These are phyloP conservation scores for Bucco capensis DNA, from an alignment of 2,113 vertebrate genomes.

Conservation along the genomic window DNA sequence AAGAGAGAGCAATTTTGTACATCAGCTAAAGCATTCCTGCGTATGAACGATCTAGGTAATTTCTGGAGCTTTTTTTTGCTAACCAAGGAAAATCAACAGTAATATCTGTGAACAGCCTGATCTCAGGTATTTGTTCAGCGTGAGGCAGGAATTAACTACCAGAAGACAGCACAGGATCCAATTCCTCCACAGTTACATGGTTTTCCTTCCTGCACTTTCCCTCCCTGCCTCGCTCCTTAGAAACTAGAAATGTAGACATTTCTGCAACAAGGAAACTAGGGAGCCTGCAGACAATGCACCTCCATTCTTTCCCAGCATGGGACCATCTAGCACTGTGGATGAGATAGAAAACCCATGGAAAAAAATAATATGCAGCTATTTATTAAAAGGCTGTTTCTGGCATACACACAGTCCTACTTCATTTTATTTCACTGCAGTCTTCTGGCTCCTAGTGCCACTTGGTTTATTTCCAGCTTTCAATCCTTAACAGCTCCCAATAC, in stretches of 20 bases:
- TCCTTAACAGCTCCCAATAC: background rate
- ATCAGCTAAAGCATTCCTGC: background rate
- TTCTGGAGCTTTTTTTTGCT: background rate
- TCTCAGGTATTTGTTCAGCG: background rate
- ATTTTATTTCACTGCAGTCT: background rate
- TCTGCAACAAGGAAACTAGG: background rate
- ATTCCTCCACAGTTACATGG: background rate
- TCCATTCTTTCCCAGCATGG: accelerated
- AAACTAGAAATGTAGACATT: background rate
- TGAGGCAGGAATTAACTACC: background rate
- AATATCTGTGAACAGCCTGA: background rate
- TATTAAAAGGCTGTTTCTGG: background rate
- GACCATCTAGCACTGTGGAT: background rate
- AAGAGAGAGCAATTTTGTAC: background rate
- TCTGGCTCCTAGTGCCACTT: background rate
- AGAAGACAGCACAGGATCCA: background rate
- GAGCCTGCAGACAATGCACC: background rate
- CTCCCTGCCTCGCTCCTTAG: background rate
- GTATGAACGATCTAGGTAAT: background rate
- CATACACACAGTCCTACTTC: accelerated
- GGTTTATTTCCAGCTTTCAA: background rate
- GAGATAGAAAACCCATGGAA: background rate
- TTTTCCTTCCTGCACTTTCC: background rate
- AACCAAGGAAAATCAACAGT: background rate
- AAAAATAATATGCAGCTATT: background rate